Conservation (phyloP, 1,140 invertebrate genomes). For the Hylaeus anthracinus region DNA sequence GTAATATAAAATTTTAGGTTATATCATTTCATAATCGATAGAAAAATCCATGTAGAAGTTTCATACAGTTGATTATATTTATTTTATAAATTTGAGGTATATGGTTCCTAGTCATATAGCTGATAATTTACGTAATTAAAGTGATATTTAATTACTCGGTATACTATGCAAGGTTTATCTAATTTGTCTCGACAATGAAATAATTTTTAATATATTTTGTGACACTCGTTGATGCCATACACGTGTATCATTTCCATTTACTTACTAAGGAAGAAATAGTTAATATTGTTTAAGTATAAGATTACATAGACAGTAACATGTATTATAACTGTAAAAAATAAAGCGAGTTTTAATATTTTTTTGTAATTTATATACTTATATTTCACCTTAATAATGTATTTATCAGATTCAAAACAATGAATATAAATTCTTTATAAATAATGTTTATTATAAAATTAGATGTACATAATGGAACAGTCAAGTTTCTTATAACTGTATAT, state of each 20-base stretch:
- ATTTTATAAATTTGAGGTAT: slow-evolving; percentile 8
- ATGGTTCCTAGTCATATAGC: slow-evolving; percentile 53
- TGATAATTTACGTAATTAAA: slow-evolving; percentile 45
- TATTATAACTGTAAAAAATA: slow-evolving; percentile 6
- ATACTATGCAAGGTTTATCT: not conserved
- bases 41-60: not conserved
- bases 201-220: slow-evolving; percentile 27
- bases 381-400: too few species aligned
- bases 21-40: slow-evolving; percentile 34
- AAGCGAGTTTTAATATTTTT: not conserved
- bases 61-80: slow-evolving; percentile 8
- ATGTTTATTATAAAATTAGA: slow-evolving; percentile 76
- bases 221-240: not conserved
- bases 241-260: not conserved
- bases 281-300: slow-evolving; percentile 9
- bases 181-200: not conserved
- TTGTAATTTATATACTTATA: not conserved
- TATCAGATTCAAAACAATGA: not conserved
- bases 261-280: not conserved
- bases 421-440: slow-evolving; percentile 71
- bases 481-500: slow-evolving; percentile 62
- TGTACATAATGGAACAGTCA: slow-evolving; percentile 68
- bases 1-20: slow-evolving; percentile 39
- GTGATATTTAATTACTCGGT: slow-evolving; percentile 28
- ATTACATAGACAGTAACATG: not conserved